Evolutionary conservation across 2,113 vertebrate species (phyloP).

Genomic region (Synodontis membranacea): DNA sequence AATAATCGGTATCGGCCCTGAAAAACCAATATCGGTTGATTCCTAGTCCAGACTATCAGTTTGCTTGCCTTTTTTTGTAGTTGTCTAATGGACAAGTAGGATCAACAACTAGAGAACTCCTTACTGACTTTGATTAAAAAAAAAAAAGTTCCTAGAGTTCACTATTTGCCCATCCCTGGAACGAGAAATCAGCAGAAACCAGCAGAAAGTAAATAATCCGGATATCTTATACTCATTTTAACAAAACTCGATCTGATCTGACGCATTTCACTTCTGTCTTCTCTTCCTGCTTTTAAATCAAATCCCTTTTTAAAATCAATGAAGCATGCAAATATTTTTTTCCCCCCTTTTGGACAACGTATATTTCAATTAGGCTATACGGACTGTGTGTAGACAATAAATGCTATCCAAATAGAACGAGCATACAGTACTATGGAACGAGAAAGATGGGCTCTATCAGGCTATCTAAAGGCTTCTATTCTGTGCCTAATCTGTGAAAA

Average conservation of each 20-base stretch:
- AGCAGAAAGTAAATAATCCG: background rate
- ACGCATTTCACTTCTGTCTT: background rate
- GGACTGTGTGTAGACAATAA: background rate
- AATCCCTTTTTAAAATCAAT: background rate
- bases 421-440: background rate
- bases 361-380: background rate
- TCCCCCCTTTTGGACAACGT: background rate
- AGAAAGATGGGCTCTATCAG: background rate
- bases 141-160: no score
- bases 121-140: background rate
- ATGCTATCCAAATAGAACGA: background rate
- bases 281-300: background rate
- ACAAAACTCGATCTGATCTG: background rate
- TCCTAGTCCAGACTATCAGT: background rate
- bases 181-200: background rate
- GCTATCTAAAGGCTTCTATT: slow-evolving; percentile 55
- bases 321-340: background rate
- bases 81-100: background rate
- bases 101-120: background rate
- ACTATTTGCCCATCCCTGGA: background rate
- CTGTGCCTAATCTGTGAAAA: slow-evolving; percentile 63
- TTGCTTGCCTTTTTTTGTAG: background rate
- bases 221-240: no score
- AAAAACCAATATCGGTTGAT: no score
- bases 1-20: no score